A percentile compares a stretch with the other conserved stretches of the same genome.
phyloP scores from a whole-genome alignment of 1,140 invertebrate genomes.

The Papilio aristodemus region DNA sequence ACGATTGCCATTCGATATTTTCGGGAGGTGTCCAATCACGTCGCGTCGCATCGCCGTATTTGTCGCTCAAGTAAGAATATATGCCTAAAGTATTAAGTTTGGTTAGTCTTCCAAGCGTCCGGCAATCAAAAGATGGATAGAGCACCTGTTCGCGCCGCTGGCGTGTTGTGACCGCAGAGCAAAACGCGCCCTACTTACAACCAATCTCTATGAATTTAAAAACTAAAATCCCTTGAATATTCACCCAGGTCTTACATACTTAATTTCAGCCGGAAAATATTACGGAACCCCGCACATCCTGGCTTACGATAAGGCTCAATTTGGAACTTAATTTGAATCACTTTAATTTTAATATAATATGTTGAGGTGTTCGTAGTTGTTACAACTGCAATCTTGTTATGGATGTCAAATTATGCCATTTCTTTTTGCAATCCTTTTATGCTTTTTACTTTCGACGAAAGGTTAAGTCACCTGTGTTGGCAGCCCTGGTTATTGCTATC shows the following conservation, averaged over 20 bases:
- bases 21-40: too few relatives aligned
- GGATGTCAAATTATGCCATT: conserved; percentile 33
- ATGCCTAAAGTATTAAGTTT: conserved; percentile 55
- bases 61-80: too few relatives aligned
- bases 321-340: not conserved
- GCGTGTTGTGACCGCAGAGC: conserved; percentile 53
- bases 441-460: conserved; percentile 15
- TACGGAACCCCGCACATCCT: not conserved
- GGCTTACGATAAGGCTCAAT: conserved; percentile 4
- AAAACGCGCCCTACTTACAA: conserved; percentile 48
- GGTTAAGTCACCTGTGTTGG: conserved; percentile 15
- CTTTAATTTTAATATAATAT: not conserved
- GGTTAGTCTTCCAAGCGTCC: conserved; percentile 48
- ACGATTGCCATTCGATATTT: too few relatives aligned
- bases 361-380: not conserved
- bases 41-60: too few relatives aligned
- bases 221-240: conserved; percentile 13
- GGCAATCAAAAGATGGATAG: conserved; percentile 65
- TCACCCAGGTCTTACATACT: not conserved
- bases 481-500: conserved; percentile 15
- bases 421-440: not conserved
- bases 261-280: conserved; percentile 9
- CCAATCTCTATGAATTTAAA: conserved; percentile 20
- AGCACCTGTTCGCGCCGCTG: conserved; percentile 70
- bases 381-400: conserved; percentile 16